Conservation (phyloP, 2,888 invertebrate genomes). For the Nyleta sp. region DNA sequence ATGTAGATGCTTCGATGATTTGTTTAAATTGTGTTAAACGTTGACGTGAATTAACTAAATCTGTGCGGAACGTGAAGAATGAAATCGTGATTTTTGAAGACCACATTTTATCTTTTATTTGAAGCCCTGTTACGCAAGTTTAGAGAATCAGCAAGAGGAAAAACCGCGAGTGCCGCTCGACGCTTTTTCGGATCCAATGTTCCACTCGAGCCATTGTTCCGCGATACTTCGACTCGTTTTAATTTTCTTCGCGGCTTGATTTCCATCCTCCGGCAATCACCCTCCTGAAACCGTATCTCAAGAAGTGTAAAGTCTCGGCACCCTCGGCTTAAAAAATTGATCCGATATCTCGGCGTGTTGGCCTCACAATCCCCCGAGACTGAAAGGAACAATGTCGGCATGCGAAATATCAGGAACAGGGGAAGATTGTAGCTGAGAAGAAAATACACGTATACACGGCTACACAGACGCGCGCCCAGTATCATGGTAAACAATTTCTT, state of each 20-base stretch:
- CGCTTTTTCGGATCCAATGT: conserved; percentile 47
- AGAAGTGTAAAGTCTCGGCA: conserved; percentile 81
- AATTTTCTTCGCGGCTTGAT: conserved; percentile 82
- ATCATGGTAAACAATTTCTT: conserved; percentile 59
- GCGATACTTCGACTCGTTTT: conserved; percentile 79
- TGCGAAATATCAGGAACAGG: conserved; percentile 73
- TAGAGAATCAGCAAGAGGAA: conserved; percentile 17
- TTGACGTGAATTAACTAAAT: too few relatives aligned
- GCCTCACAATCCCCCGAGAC: conserved; percentile 78
- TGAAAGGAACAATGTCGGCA: conserved; percentile 80
- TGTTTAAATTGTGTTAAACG: too few relatives aligned
- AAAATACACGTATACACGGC: conserved; percentile 37
- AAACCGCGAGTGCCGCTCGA: conserved; percentile 32
- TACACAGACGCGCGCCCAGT: conserved; percentile 30
- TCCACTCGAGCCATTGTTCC: conserved; percentile 69
- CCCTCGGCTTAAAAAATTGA: conserved; percentile 83
- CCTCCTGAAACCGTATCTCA: conserved; percentile 72
- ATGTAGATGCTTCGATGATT: too few relatives aligned
- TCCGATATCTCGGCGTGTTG: conserved; percentile 82
- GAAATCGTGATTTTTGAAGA: too few relatives aligned
- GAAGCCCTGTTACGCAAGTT: conserved; percentile 2
- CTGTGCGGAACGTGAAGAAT: too few relatives aligned
- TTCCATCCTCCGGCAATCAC: conserved; percentile 71
- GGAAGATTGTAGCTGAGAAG: conserved; percentile 60
- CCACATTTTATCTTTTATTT: neutral